phyloP scores from a whole-genome alignment of 1,140 invertebrate species.

The Drepana arcuata region DNA sequence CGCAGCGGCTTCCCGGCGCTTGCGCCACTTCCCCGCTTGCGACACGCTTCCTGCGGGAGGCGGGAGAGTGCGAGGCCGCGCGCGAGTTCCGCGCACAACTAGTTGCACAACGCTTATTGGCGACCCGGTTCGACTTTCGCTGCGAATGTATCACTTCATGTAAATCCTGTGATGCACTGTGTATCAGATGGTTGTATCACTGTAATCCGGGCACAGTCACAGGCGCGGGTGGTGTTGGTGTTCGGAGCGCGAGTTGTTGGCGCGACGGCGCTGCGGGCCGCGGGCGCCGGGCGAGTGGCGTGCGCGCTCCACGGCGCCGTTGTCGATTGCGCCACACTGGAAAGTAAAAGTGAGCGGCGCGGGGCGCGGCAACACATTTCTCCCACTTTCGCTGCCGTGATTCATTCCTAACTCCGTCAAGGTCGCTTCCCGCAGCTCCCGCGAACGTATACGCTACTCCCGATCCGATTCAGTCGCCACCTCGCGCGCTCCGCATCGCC shows the following conservation, averaged over 20 bases:
- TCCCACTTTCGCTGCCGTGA: constrained; percentile 70
- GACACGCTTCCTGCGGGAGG: constrained; percentile 63
- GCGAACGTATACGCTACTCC: constrained; percentile 14
- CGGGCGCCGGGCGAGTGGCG: constrained; percentile 64
- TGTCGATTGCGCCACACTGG: constrained; percentile 61
- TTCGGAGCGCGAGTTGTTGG: constrained; percentile 33
- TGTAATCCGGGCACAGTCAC: constrained; percentile 60
- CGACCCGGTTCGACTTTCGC: constrained; percentile 57
- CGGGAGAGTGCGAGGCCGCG: constrained; percentile 59
- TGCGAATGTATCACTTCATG: constrained; percentile 37
- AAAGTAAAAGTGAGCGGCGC: constrained; percentile 70
- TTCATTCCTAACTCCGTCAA: constrained; percentile 48
- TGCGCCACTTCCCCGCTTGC: constrained; percentile 63
- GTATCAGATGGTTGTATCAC: constrained; percentile 44
- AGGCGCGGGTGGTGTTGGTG: constrained; percentile 22
- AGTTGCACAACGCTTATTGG: constrained; percentile 57
- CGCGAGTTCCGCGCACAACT: constrained; percentile 42
- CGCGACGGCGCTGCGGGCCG: constrained; percentile 66
- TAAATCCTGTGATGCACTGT: constrained; percentile 55
- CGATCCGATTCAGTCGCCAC: constrained; percentile 13
- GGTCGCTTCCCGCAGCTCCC: constrained; percentile 53
- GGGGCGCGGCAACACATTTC: constrained; percentile 58
- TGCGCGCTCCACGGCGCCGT: constrained; percentile 43
- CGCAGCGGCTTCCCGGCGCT: constrained; percentile 46
- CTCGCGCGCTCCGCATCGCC: constrained; percentile 2